These are phyloP conservation scores for Cricetomys ansorgei DNA, from an alignment of 2,113 vertebrate genomes.

Conservation along the genomic window DNA sequence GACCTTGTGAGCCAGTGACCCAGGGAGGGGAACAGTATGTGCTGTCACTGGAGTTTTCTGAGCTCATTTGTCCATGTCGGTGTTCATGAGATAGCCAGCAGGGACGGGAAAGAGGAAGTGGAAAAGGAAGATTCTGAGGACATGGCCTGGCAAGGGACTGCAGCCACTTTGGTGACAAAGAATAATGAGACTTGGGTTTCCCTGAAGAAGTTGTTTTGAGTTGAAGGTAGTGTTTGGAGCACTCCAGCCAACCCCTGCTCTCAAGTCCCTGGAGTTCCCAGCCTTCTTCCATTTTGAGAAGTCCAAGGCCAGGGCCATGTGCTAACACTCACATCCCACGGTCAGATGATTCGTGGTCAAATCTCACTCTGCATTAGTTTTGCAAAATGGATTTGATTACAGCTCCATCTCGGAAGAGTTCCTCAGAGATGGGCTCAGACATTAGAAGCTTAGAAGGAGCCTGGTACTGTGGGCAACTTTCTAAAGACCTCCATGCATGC, in stretches of 20 bases:
- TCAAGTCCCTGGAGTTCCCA: not conserved
- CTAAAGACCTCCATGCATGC: not conserved
- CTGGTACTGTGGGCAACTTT: fast-evolving
- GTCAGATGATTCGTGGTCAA: not conserved
- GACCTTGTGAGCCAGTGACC: conserved; percentile 56
- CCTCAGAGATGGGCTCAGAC: not conserved
- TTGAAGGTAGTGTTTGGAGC: not conserved
- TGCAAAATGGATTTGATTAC: not conserved
- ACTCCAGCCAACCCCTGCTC: not conserved
- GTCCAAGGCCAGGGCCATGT: not conserved
- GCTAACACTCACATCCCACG: not conserved
- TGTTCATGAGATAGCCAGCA: not conserved
- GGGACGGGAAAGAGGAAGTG: conserved; percentile 49
- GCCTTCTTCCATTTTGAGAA: not conserved
- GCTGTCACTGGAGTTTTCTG: conserved; percentile 50
- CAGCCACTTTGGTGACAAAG: conserved; percentile 53
- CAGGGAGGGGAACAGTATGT: conserved; percentile 70
- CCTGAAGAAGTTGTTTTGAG: conserved; percentile 50
- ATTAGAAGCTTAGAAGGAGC: not conserved
- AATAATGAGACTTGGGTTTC: conserved; percentile 56
- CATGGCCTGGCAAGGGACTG: not conserved
- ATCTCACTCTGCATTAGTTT: not conserved
- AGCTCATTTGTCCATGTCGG: conserved; percentile 33
- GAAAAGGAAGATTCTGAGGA: conserved; percentile 4
- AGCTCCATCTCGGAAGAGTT: not conserved